Conservation (phyloP, 2,113 vertebrate species). For the Odocoileus virginianus region DNA sequence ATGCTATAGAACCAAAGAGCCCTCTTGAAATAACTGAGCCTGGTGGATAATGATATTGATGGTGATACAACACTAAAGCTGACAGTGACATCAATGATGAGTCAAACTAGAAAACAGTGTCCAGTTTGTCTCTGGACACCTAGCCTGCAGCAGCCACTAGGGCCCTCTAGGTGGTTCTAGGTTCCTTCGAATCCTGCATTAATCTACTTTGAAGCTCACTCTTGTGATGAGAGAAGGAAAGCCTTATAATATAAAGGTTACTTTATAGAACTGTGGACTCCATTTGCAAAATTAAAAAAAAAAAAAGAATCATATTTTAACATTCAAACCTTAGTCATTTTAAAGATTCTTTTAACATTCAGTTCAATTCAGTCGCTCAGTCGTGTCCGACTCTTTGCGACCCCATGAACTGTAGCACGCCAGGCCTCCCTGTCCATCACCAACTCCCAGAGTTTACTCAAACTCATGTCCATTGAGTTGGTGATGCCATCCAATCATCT, state of each 20-base stretch:
- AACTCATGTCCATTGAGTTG: neutral
- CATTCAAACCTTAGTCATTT: neutral
- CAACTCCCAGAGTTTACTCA: neutral
- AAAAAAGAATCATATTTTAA: conserved; percentile 15
- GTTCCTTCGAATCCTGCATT: neutral
- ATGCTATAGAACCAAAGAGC: neutral
- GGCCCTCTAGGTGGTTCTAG: neutral
- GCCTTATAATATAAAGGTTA: conserved; percentile 27
- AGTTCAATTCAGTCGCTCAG: neutral
- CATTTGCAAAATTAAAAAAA: conserved; percentile 71
- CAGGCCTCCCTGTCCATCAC: neutral
- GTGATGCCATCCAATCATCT: neutral
- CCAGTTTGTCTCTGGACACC: neutral
- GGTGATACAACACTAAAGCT: neutral
- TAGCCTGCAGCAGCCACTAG: neutral
- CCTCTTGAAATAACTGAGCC: neutral
- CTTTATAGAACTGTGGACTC: conserved; percentile 45
- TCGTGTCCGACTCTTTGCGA: fast-evolving
- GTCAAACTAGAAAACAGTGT: neutral
- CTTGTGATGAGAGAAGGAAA: conserved; percentile 57
- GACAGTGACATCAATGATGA: neutral
- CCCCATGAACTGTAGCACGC: fast-evolving
- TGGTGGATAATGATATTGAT: neutral
- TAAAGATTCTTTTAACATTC: neutral
- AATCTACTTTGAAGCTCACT: conserved; percentile 50